Evolutionary conservation across 2,888 invertebrate species (phyloP), one percentile per base, ranked within the genome.

Genomic region (Julus scandinavius): DNA sequence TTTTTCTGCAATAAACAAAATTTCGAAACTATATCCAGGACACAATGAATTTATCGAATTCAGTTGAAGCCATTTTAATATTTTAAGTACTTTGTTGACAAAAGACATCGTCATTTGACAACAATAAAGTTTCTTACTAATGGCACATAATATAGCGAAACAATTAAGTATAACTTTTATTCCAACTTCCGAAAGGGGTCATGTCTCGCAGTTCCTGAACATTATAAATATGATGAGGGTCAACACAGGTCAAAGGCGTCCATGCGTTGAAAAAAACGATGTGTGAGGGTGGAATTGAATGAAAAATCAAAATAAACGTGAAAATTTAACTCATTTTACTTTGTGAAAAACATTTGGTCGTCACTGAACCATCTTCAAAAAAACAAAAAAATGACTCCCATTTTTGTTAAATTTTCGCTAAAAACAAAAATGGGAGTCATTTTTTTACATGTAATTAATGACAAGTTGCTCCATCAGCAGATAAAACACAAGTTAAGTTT

Each of bases 221-320:
- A 80, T 40, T 80, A 80, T 80, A 80, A 80, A 80, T 40, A 40
- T 29, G 29, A 58, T 40, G 54, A 38, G 58, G 87, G 87, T 87
- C 87, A 87, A 38, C 87, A 54, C 50, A 87, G 87, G 87, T 54
- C 54, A 87, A 87, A 87, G 58, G 50, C 87, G 87, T 58, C 58
- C 54, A 87, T 58, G 54, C 45, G 45, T 17, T 58, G 58, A 58
- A 54, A 17, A 85, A 85, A n/a, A 83, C 13, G 4, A 38, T 29
- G 38, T 38, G 80, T 80, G 80, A 29, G 80, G 80, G 38, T 80
- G 38, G 80, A 40, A 80, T 80, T 40, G 38, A 40, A 80, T 29
- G 15, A 80, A 72, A n/a, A 38, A 80, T 80, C 7, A 38, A 2
- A 29, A 20, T 72, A 20, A 72, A 72, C 17, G 15, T 54, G 29